phyloP scores from a whole-genome alignment of 2,888 invertebrate genomes.

The Lagria hirta region DNA sequence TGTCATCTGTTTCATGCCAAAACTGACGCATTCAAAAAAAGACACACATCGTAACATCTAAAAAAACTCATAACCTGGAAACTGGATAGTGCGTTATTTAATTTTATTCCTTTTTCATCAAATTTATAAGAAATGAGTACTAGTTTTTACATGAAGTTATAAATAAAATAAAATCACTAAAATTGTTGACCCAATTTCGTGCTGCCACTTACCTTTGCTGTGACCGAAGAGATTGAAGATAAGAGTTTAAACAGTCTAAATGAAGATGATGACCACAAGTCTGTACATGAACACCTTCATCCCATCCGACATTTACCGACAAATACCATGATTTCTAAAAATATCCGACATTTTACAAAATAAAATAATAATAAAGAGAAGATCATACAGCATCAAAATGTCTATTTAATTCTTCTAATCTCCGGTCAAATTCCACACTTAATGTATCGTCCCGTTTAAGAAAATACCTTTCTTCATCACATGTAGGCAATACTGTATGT shows the following conservation, averaged over 20 bases:
- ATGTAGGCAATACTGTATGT: constrained; percentile 63
- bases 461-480: constrained; percentile 63
- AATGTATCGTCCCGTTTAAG: constrained; percentile 65
- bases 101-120: too few species aligned
- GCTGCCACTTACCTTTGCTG: constrained; percentile 75
- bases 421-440: constrained; percentile 73
- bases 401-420: constrained; percentile 72
- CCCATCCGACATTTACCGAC: constrained; percentile 80
- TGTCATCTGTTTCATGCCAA: too few species aligned
- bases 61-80: too few species aligned
- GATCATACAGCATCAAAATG: constrained; percentile 76
- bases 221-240: constrained; percentile 80
- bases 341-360: too few species aligned
- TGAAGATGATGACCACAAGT: constrained; percentile 98
- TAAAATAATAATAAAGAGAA: too few species aligned
- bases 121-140: too few species aligned
- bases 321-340: constrained; percentile 73
- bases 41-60: too few species aligned
- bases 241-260: constrained; percentile 89
- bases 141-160: too few species aligned
- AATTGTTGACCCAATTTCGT: too few species aligned
- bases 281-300: constrained; percentile 90
- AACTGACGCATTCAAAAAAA: too few species aligned
- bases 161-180: too few species aligned
- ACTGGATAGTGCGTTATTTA: too few species aligned